Base-by-base conservation (phyloP, 2,113 vertebrate species). In the Pyxicephalus adspersus region DNA sequence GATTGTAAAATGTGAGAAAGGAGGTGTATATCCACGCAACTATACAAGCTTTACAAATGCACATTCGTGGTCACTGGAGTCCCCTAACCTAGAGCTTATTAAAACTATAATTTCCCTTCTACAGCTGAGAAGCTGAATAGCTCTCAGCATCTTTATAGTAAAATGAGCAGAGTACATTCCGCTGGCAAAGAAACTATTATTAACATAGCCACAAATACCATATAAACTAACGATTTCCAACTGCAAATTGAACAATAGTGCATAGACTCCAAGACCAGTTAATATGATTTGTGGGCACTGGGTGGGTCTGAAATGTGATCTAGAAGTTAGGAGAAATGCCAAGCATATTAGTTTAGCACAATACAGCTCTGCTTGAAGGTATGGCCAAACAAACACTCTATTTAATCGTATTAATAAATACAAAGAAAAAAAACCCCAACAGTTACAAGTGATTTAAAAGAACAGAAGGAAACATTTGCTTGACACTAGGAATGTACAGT, bases 41-140 rank as follows among this genome's bases (percentile, higher is more conserved):
- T 54, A 51, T n/a, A 18, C 51, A 57, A 22, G 31, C 55, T n/a
- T 55, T 54, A 29, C 50, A 54, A 18, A 25, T 55, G n/a, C 26
- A 45, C 54, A n/a, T 8, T 25, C 3, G 5, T 61, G 72, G 72
- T 61, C 72, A 75, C 60, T 3, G 23, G 72, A 61, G 72, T 61
- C 72, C 34, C 19, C 72, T 75, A 61, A 60, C 55, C 18, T 29
- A 17, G 18, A 61, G 22, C 72, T 58, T 75, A 75, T 75, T 75
- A 75, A 75, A 75, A 61, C 72, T 75, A 75, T 75, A 8, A 75
- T 45, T 75, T 75, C 57, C 11, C 3, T 61, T 63, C 13, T 38
- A 51, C 63, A 65, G 63, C 75, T 77, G 34, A 77, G 64, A 22
- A 51, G n/a, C 64, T 23, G 50, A 52, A 50, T 20, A n/a, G 20